phyloP scores from a whole-genome alignment of 2,113 vertebrate species.

The Sceloporus tristichus region DNA sequence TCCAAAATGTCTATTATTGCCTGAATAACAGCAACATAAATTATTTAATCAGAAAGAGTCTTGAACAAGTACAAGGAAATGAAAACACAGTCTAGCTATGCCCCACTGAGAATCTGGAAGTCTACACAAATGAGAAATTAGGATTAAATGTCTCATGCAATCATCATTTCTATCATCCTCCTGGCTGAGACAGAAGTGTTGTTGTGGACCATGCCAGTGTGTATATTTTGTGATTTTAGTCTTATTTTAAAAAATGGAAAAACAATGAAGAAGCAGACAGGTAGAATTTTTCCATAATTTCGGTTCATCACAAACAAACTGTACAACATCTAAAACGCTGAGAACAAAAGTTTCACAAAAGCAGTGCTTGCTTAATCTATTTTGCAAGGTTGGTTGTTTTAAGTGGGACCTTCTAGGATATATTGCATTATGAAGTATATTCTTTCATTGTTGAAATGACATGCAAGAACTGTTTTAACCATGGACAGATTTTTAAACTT shows the following conservation, averaged over 20 bases:
- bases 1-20: slow-evolving; percentile 72
- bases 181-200: neutral
- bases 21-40: slow-evolving; percentile 74
- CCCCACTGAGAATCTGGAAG: slow-evolving; percentile 34
- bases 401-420: neutral
- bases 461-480: neutral
- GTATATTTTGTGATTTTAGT: neutral
- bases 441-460: neutral
- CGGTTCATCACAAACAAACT: neutral
- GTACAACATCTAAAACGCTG: neutral
- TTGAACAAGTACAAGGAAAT: slow-evolving; percentile 64
- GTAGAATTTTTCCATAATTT: neutral
- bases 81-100: slow-evolving; percentile 57
- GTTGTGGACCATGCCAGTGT: slow-evolving; percentile 1
- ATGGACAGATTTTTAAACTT: neutral
- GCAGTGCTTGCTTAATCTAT: neutral
- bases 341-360: neutral
- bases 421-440: neutral
- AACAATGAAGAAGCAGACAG: neutral
- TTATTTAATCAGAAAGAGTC: slow-evolving; percentile 70
- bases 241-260: neutral
- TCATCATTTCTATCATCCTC: slow-evolving; percentile 15
- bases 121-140: neutral
- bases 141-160: neutral
- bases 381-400: neutral